Conservation (phyloP, 2,888 invertebrate species). For the Mythimna ferrago region DNA sequence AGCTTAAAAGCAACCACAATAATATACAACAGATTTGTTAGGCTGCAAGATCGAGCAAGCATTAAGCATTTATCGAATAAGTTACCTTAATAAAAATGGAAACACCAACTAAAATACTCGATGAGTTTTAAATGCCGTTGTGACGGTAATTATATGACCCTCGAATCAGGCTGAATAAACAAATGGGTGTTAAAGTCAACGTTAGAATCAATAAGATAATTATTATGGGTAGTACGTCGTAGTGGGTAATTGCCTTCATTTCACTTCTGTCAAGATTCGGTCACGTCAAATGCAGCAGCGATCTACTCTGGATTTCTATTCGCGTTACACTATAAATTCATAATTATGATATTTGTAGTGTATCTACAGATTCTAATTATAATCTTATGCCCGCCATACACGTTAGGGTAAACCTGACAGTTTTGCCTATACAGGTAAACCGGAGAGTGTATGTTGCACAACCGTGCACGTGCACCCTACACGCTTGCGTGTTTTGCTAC, state of each 20-base stretch:
- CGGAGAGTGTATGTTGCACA: no score
- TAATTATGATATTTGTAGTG: no score
- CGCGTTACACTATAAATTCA: no score
- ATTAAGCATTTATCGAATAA: slow-evolving; percentile 8
- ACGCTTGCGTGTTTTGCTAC: no score
- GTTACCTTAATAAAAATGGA: neutral
- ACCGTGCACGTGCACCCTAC: no score
- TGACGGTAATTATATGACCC: neutral
- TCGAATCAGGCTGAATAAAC: neutral
- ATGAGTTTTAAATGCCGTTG: neutral
- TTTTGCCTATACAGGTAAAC: no score
- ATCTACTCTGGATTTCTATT: neutral
- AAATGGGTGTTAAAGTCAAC: neutral
- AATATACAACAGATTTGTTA: neutral
- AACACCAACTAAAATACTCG: slow-evolving; percentile 2
- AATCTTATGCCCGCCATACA: no score
- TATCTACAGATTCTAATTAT: no score
- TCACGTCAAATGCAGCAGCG: slow-evolving; percentile 7
- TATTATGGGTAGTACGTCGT: neutral
- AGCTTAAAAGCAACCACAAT: neutral
- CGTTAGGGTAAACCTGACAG: no score
- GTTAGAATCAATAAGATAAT: neutral
- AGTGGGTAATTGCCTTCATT: neutral
- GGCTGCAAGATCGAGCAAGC: neutral
- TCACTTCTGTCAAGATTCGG: neutral